Base-by-base conservation (phyloP, 2,113 vertebrate species). In the Tachycineta bicolor region DNA sequence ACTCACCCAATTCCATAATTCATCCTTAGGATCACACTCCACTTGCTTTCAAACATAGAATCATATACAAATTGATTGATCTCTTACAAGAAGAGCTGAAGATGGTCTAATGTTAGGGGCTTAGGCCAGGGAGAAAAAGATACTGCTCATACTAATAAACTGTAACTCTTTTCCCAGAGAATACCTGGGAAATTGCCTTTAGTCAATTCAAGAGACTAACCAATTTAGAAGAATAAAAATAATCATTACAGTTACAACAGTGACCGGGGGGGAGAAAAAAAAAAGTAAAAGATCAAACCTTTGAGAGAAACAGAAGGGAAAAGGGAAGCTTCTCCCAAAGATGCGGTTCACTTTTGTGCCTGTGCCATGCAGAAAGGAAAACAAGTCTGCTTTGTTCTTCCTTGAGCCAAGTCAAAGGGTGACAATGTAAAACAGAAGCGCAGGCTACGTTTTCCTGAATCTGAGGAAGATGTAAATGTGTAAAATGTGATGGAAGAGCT, bases 401-500 rank as follows among this genome's bases (percentile, higher is more conserved):
- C 82, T 96, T 47, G 33, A 94, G 78, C 68, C 87, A 78, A 96
- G 93, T 84, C 81, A 91, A 89, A 77, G 80, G 83, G 60, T 77
- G 94, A 62, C 81, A 56, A 26, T 78, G 93, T 92, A 85, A 96
- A 96, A 89, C 87, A 97, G 71, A 93, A 80, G 49, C 10, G 2
- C 1, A 2, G 63, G 17, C 92, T 96, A 73, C 10, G 3, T 94
- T 96, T 94, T 59, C 89, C 76, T 69, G 67, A 60, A 74, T 95
- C 63, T 8, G 14, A 95, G 91, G 92, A 97, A 97, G 96, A 98
- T 90, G 87, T 95, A 94, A 97, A 97, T 91, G 90, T 4, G 3
- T 83, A 96, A 97, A 96, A 96, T 55, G 62, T 96, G 93, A 96
- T 96, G 93, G 95, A 95, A 95, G 90, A 91, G 85, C 60, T 77